Evolutionary conservation across 2,797 vertebrate species (phyloP), one percentile per base, ranked within the genome.

Genomic region (Danio jaintianensis): DNA sequence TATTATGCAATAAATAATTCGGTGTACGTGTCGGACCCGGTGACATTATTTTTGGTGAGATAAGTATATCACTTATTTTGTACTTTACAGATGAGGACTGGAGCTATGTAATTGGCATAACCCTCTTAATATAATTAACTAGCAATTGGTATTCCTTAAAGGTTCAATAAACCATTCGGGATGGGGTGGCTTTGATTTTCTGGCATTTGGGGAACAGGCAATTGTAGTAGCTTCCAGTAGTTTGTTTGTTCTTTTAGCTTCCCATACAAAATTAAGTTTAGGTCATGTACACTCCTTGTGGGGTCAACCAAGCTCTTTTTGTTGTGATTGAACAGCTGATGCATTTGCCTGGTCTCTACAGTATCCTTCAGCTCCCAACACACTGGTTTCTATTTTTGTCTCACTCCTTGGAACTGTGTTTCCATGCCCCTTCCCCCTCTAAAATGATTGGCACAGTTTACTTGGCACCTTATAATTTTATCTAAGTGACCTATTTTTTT

Each of bases 321-420:
- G n/a, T 56, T 73, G 69, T 58, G 52, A 66, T 48, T 61, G 36
- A 73, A 73, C 72, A 77, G 64, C 78, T 81, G 69, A 80, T 83
- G 82, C 43, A 82, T 84, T 75, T 74, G 78, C 36, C 72, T 66
- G 16, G 71, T 79, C 79, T 70, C 69, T 53, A 43, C 47, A 83
- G 73, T 76, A 66, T 87, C 79, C 82, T 86, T 84, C 80, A 83
- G 81, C 88, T 84, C 87, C 78, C 62, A 74, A 83, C 84, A 78
- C 85, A 75, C 85, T 68, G 80, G 84, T 78, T 80, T 86, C 90
- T 92, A 85, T 92, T 94, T 94, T 75, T 86, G 87, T 77, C 84
- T 78, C 83, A 77, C 85, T 85, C 78, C 84, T 86, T 75, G 53
- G 13, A 80, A 76, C 81, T 87, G 87, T 84, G 88, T 82, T 91